Evolutionary conservation across 2,113 vertebrate species (phyloP), one percentile per base, ranked within the genome.

Genomic region (Lathamus discolor): DNA sequence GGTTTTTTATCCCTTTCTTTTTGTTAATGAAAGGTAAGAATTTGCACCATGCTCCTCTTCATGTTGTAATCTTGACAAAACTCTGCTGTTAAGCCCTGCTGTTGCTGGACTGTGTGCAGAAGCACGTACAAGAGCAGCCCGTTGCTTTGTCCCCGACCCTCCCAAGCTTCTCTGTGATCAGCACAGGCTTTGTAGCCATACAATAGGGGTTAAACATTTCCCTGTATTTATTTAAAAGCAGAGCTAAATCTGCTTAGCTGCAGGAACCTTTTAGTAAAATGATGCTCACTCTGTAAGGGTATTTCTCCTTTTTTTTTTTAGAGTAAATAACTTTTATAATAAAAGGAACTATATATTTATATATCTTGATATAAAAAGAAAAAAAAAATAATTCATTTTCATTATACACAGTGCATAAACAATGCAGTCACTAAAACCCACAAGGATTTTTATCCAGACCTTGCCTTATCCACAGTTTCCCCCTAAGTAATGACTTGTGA

Each of bases 201-300:
- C 99, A 99, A 99, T 98, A 95, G 97, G 92, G 98, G 98, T 99
- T 98, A 99, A 99, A 99, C 98, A 98, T 98, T 98, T 98, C 98
- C 98, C 98, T 95, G 67, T 98, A 97, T 98, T 98, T 96, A 97
- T 95, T 98, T 98, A 98, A 98, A 98, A 96, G 95, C 94, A 81
- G 92, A 97, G 66, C 92, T 93, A 96, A 97, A 97, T 96, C 92
- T 97, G 95, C 96, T 97, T 90, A 96, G 83, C 82, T 88, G 74
- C 84, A 88, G 43, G 75, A 97, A 97, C 80, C 59, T 92, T 96
- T 97, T 86, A 93, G 89, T 72, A 96, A 97, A 96, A 95, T 54
- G 46, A 91, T 31, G 17, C 59, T 78, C 57, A 74, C 3, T 4
- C 62, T 61, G 41, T 69, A 48, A 48, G 6, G 18, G 35, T 57